Percentiles rank a stretch among this genome's conserved stretches.
phyloP scores from a whole-genome alignment of 2,888 invertebrate species.

The Rhyacophila evoluta region DNA sequence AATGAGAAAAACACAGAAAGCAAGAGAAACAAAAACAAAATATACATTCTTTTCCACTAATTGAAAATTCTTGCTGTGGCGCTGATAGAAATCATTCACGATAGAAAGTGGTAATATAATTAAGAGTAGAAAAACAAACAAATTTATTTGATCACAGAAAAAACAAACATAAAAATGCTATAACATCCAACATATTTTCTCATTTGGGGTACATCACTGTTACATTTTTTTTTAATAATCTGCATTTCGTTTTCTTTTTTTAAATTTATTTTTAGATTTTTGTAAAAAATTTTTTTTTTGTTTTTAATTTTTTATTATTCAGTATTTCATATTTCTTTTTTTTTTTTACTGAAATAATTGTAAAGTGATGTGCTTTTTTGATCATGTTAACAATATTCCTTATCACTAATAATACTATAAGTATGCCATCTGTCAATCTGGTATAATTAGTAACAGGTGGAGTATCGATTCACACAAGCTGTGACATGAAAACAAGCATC shows the following conservation, averaged over 20 bases:
- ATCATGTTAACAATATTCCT: background rate
- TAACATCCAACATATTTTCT: slow-evolving; percentile 57
- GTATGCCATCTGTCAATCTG: background rate
- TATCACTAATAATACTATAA: slow-evolving; percentile 11
- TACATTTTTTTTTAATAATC: slow-evolving; percentile 3
- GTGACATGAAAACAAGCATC: background rate
- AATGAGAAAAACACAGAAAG: too few relatives aligned
- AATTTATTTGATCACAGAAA: too few relatives aligned
- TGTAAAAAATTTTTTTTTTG: slow-evolving; percentile 53
- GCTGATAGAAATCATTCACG: too few relatives aligned
- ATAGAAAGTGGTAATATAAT: too few relatives aligned
- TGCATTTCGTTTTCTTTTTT: background rate
- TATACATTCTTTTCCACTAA: too few relatives aligned
- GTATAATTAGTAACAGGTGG: background rate
- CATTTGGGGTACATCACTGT: slow-evolving; percentile 15
- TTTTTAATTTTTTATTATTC: slow-evolving; percentile 52
- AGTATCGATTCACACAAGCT: background rate
- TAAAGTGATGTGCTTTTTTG: background rate
- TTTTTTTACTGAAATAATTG: slow-evolving; percentile 17
- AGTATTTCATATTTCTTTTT: slow-evolving; percentile 29
- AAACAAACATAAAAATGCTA: too few relatives aligned
- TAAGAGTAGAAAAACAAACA: too few relatives aligned
- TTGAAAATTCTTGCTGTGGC: too few relatives aligned
- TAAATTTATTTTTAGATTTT: slow-evolving; percentile 40
- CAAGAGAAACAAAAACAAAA: too few relatives aligned